These are phyloP conservation scores for Drosophila ogumai DNA, from an alignment of 1,140 invertebrate genomes.

Conservation along the genomic window DNA sequence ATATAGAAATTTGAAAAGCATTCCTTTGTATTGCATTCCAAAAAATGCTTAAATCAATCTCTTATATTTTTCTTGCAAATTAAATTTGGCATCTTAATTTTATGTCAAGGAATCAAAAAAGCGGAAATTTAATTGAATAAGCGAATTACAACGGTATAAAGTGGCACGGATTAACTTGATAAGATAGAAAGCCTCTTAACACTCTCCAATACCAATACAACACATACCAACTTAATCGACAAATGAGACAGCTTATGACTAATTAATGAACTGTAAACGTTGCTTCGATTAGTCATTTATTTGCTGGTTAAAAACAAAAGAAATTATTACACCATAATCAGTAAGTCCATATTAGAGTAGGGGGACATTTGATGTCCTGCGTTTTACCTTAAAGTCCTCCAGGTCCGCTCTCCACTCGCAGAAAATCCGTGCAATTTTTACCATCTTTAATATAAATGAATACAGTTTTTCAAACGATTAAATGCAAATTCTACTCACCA, in stretches of 20 bases:
- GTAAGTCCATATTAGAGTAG: background rate
- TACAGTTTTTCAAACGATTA: background rate
- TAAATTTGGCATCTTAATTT: no score
- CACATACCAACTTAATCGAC: background rate
- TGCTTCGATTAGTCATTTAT: background rate
- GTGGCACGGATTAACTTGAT: no score
- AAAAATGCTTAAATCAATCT: no score
- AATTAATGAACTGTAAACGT: background rate
- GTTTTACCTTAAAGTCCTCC: rapidly evolving
- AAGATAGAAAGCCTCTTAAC: no score
- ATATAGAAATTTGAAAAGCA: no score
- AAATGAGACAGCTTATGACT: background rate
- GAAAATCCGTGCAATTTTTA: background rate
- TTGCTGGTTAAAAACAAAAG: background rate
- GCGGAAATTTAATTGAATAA: no score
- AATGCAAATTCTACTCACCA: background rate
- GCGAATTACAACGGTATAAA: no score
- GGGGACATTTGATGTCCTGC: background rate
- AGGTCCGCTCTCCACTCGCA: background rate
- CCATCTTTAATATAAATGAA: background rate
- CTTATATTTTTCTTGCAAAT: no score
- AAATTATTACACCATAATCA: background rate
- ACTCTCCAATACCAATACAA: background rate
- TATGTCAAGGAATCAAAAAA: no score
- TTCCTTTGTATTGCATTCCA: no score